These are phyloP conservation scores for Vollenhovia emeryi DNA, from an alignment of 1,140 invertebrate genomes.

Conservation along the genomic window DNA sequence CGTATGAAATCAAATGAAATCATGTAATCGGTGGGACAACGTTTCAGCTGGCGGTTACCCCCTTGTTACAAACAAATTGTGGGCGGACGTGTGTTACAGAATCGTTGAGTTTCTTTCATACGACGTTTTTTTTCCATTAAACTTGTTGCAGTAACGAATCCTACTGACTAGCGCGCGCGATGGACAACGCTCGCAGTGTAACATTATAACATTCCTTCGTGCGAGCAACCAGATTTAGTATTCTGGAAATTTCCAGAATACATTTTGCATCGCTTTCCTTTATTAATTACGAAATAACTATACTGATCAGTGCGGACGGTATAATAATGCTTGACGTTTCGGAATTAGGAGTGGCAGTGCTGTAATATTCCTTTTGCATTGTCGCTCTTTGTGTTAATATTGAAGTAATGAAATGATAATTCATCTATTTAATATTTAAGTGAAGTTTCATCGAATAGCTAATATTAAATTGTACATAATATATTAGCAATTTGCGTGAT, in stretches of 20 bases:
- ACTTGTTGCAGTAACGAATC: not conserved
- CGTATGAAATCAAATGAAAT: no score
- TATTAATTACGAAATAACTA: conserved; percentile 24
- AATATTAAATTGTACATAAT: conserved; percentile 1
- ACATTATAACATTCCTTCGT: not conserved
- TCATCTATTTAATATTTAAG: conserved; percentile 22
- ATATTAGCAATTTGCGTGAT: not conserved
- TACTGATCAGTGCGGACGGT: conserved; percentile 2
- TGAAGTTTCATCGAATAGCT: not conserved
- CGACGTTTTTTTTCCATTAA: not conserved
- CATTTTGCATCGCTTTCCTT: conserved; percentile 2
- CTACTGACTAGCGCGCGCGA: not conserved
- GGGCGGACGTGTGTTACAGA: not conserved
- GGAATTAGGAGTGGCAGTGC: not conserved
- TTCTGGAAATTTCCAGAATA: not conserved
- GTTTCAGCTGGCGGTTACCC: no score
- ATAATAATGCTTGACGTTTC: conserved; percentile 22
- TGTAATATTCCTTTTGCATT: conserved; percentile 15
- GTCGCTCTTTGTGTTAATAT: conserved; percentile 20
- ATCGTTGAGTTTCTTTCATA: not conserved
- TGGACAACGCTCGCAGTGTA: not conserved
- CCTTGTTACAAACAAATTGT: not conserved
- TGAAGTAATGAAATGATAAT: conserved; percentile 1
- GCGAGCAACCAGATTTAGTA: not conserved
- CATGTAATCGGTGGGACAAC: no score